These are phyloP conservation scores for Pipistrellus nathusii DNA, from an alignment of 2,797 vertebrate genomes.

Conservation along the genomic window DNA sequence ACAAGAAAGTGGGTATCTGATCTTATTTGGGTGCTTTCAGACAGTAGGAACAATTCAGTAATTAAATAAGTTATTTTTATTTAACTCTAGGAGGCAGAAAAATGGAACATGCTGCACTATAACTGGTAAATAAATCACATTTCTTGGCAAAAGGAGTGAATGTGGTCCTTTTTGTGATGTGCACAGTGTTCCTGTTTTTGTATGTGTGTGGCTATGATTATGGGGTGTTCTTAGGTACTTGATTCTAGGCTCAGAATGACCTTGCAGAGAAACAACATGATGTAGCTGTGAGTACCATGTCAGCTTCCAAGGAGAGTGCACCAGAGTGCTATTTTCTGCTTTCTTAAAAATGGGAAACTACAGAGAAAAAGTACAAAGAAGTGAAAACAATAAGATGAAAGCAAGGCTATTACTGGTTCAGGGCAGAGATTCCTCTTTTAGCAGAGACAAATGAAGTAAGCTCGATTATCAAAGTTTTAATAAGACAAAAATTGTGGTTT, in stretches of 20 bases:
- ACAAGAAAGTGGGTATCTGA: background rate
- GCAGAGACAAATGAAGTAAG: background rate
- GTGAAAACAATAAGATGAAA: background rate
- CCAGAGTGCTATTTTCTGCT: background rate
- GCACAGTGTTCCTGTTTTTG: background rate
- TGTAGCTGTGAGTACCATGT: background rate
- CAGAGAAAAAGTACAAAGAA: background rate
- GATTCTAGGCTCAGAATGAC: background rate
- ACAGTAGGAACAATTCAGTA: background rate
- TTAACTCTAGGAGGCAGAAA: background rate
- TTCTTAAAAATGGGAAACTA: slow-evolving; percentile 5
- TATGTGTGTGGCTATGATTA: background rate
- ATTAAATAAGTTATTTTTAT: background rate
- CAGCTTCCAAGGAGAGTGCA: background rate
- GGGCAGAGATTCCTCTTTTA: background rate
- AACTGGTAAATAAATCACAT: background rate
- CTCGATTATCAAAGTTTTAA: background rate
- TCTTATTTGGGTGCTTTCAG: background rate
- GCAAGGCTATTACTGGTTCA: background rate
- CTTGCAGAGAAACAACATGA: slow-evolving; percentile 37
- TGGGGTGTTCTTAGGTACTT: background rate
- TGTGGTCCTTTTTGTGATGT: background rate
- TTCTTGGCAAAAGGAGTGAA: background rate
- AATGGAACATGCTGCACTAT: background rate
- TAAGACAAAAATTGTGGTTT: background rate